Conservation (phyloP, 1,140 invertebrate species). For the Notospermus geniculatus region DNA sequence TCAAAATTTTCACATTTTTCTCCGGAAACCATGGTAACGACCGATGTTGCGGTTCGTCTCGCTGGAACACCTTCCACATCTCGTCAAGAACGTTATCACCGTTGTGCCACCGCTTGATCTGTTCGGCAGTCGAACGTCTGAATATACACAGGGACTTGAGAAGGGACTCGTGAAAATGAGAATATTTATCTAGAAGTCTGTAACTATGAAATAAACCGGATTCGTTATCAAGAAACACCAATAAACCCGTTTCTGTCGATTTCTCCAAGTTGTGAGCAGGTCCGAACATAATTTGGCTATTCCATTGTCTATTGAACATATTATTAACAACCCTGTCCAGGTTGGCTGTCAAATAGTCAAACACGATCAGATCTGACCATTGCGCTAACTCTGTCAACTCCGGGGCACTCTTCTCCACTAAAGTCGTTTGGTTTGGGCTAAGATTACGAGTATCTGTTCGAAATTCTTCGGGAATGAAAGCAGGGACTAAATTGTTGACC, state of each 20-base stretch:
- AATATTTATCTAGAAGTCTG: slow-evolving; percentile 79
- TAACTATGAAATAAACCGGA: slow-evolving; percentile 84
- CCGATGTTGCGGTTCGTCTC: slow-evolving; percentile 61
- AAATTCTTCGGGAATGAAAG: slow-evolving; percentile 65
- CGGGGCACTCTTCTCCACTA: slow-evolving; percentile 23
- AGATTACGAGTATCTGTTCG: slow-evolving; percentile 65
- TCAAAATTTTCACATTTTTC: slow-evolving; percentile 74
- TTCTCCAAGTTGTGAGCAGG: slow-evolving; percentile 82
- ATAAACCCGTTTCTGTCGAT: slow-evolving; percentile 65
- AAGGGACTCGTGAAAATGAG: slow-evolving; percentile 74
- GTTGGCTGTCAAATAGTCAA: slow-evolving; percentile 87
- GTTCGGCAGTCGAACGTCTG: slow-evolving; percentile 67
- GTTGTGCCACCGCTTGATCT: slow-evolving; percentile 62
- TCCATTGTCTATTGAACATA: slow-evolving; percentile 86
- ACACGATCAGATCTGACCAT: slow-evolving; percentile 85
- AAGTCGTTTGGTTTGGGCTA: slow-evolving; percentile 67
- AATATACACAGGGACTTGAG: slow-evolving; percentile 80
- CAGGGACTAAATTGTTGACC: slow-evolving; percentile 63
- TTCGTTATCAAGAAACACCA: slow-evolving; percentile 86
- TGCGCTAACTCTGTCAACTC: slow-evolving; percentile 74
- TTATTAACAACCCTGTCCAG: slow-evolving; percentile 85
- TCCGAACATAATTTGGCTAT: slow-evolving; percentile 81
- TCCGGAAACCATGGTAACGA: slow-evolving; percentile 74
- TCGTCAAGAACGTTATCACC: slow-evolving; percentile 59
- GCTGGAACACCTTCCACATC: slow-evolving; percentile 51